These are phyloP conservation scores for Falcunculus frontatus DNA, from an alignment of 2,113 vertebrate species.

Conservation along the genomic window DNA sequence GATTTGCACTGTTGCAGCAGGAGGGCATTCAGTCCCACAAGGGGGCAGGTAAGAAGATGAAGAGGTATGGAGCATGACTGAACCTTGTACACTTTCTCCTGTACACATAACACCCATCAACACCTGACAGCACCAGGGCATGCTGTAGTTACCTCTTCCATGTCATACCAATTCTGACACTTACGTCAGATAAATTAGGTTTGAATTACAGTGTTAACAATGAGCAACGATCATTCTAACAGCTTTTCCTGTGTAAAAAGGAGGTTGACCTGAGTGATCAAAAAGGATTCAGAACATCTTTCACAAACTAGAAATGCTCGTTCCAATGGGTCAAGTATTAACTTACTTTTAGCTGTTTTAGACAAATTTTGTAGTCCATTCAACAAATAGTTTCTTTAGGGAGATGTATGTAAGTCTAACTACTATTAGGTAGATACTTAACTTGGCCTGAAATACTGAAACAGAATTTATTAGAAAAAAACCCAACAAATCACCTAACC, in stretches of 20 bases:
- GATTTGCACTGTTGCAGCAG: background rate
- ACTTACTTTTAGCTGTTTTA: background rate
- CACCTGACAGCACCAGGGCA: background rate
- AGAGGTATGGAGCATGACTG: background rate
- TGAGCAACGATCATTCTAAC: background rate
- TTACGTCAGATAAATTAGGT: background rate
- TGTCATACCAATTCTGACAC: background rate
- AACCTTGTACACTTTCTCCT: background rate
- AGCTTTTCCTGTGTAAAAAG: background rate
- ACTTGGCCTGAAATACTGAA: background rate
- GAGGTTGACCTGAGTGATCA: background rate
- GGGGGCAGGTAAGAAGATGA: background rate
- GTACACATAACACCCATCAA: background rate
- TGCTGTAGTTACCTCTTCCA: background rate
- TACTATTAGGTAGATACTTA: background rate
- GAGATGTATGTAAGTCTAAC: background rate
- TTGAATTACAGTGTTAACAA: background rate
- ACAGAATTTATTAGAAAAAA: background rate
- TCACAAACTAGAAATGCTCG: background rate
- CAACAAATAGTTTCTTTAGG: background rate
- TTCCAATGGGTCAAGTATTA: background rate
- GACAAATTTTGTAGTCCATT: background rate
- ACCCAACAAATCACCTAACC: background rate
- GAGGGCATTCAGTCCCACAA: background rate
- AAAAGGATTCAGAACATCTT: background rate